Evolutionary conservation across 2,113 vertebrate genomes (phyloP), one percentile per base, ranked within the genome.

Genomic region (Gracilinanus agilis): DNA sequence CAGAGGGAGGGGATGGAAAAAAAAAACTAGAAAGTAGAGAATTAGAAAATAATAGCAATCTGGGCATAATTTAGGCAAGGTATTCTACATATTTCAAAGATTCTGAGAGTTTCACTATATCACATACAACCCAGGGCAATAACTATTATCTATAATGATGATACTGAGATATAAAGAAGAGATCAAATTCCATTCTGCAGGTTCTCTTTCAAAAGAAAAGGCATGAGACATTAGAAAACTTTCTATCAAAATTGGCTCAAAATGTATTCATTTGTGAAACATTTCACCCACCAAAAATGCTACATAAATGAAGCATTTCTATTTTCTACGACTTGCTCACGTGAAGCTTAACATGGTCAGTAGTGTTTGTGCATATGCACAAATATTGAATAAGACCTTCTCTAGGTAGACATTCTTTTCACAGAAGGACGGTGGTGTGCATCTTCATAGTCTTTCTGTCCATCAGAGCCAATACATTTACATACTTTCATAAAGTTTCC

Each of bases 111-210:
- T 49, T 49, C 49, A 49, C 49, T 49, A 2, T 49, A 49, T 49
- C 49, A 49, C 49, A 93, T 1, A 89, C 9, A 89, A 55, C 9
- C 25, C 55, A 90, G 34, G 90, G 29, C 8, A 56, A 93, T 88
- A 44, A 25, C 29, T 90, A 67, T 53, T 55, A 54, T 83, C 55
- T 27, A 94, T 93, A 53, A 9, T 90, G 55, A 94, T 91, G 29
- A 95, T 91, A 34, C 96, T 44, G 67, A 93, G 88, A 24, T 89
- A 88, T 93, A 95, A 95, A 92, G 16, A 91, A 94, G 93, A 21
- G 56, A 44, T 23, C 9, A 93, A 95, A 56, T 93, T 49, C 5
- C 5, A 5, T 49, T 49, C 49, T 49, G 49, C 49, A 49, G 49
- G 49, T 49, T 49, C 49, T 49, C 49, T 5, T 49, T 49, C 49